phyloP scores from a whole-genome alignment of 2,113 vertebrate species.

The Girardinichthys multiradiatus region DNA sequence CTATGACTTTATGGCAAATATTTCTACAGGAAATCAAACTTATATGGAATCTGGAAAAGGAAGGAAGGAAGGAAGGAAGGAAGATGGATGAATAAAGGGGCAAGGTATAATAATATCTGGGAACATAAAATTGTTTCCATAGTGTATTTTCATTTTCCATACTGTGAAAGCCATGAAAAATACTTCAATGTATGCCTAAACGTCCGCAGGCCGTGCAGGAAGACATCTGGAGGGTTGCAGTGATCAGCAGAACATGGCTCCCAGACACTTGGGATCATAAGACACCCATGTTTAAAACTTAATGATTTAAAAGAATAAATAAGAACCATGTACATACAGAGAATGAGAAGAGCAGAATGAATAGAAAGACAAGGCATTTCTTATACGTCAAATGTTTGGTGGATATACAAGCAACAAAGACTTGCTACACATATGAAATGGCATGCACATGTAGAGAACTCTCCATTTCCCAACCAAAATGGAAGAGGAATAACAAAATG shows the following conservation, averaged over 20 bases:
- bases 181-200: no score
- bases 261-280: neutral
- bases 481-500: constrained; percentile 57
- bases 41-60: no score
- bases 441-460: constrained; percentile 25
- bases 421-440: constrained; percentile 25
- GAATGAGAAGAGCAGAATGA: neutral
- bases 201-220: no score
- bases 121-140: no score
- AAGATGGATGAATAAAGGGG: no score
- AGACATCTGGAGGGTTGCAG: constrained; percentile 6
- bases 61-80: no score
- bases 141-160: no score
- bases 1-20: neutral
- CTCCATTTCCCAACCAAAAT: constrained; percentile 53
- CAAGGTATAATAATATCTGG: no score
- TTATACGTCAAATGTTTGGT: constrained; percentile 1
- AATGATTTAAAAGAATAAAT: constrained; percentile 21
- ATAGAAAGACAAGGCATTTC: constrained; percentile 1
- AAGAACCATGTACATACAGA: neutral
- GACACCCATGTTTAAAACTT: neutral
- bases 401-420: constrained; percentile 9
- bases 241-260: constrained; percentile 1
- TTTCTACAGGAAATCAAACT: no score
- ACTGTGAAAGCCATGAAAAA: no score